phyloP scores from a whole-genome alignment of 2,797 vertebrate genomes.

The Melanotaenia nigrans region DNA sequence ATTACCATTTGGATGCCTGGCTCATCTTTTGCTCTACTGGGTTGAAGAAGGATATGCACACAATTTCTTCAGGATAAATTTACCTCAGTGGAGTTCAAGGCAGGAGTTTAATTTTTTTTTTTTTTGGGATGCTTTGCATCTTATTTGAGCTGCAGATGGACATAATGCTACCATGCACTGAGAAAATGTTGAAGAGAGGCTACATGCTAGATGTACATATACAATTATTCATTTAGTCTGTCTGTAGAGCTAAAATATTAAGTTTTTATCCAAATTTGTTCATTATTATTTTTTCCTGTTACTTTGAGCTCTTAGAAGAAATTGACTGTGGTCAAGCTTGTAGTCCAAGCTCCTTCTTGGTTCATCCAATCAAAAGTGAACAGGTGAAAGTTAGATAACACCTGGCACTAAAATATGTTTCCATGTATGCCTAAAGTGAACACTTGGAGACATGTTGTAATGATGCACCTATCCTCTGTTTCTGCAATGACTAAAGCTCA shows the following conservation, averaged over 20 bases:
- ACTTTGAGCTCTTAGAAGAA: background rate
- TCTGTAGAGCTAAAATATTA: background rate
- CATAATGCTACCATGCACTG: conserved; percentile 3
- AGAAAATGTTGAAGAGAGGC: conserved; percentile 12
- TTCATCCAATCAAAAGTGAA: background rate
- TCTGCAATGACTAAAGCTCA: background rate
- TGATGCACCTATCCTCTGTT: too few species aligned
- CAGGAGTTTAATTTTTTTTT: conserved; percentile 22
- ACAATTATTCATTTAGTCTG: background rate
- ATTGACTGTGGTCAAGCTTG: background rate
- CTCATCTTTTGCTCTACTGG: conserved; percentile 52
- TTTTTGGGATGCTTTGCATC: conserved; percentile 23
- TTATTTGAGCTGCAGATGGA: conserved; percentile 24
- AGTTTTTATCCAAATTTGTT: too few species aligned
- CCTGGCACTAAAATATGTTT: too few species aligned
- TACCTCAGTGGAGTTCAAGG: conserved; percentile 1
- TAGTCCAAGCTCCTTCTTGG: too few species aligned
- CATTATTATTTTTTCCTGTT: background rate
- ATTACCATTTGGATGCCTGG: conserved; percentile 49
- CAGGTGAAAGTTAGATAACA: too few species aligned
- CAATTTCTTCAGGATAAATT: conserved; percentile 40
- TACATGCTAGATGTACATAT: background rate
- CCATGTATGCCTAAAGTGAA: too few species aligned
- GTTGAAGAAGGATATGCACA: conserved; percentile 40
- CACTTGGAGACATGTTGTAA: too few species aligned